Conservation (phyloP, 2,797 vertebrate species). For the Acanthopagrus latus region DNA sequence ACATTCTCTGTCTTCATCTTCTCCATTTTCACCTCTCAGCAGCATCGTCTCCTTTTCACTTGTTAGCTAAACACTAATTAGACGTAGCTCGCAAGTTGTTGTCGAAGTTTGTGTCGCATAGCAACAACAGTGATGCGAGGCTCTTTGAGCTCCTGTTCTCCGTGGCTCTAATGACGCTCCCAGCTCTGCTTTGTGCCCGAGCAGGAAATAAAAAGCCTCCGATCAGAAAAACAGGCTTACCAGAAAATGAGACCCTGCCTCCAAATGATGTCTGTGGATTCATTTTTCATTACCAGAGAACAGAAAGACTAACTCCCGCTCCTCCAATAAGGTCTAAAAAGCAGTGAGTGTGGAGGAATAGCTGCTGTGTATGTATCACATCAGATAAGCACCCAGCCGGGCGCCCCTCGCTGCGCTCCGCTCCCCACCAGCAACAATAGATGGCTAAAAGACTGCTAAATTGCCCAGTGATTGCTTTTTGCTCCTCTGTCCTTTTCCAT, state of each 20-base stretch:
- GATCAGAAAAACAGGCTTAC: background rate
- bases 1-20: background rate
- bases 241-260: slow-evolving; percentile 12
- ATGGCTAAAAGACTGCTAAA: slow-evolving; percentile 38
- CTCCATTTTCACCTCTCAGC: slow-evolving; percentile 1
- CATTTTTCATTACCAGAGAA: slow-evolving; percentile 14
- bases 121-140: slow-evolving; percentile 47
- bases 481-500: slow-evolving; percentile 38
- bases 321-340: slow-evolving; percentile 3
- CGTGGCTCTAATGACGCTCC: slow-evolving; percentile 25
- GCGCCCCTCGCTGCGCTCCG: slow-evolving; percentile 8
- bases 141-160: slow-evolving; percentile 30
- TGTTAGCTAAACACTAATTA: slow-evolving; percentile 42
- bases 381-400: slow-evolving; percentile 31
- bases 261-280: slow-evolving; percentile 14
- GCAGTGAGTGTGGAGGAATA: slow-evolving; percentile 19
- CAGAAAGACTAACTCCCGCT: background rate
- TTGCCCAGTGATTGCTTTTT: slow-evolving; percentile 47
- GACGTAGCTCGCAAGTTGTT: slow-evolving; percentile 32
- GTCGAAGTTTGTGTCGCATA: slow-evolving; percentile 52
- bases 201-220: slow-evolving; percentile 20
- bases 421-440: slow-evolving; percentile 28
- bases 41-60: slow-evolving; percentile 6
- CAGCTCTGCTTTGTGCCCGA: slow-evolving; percentile 11
- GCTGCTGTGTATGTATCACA: slow-evolving; percentile 18